phyloP scores from a whole-genome alignment of 2,797 vertebrate genomes.

The Phalanger gymnotis region DNA sequence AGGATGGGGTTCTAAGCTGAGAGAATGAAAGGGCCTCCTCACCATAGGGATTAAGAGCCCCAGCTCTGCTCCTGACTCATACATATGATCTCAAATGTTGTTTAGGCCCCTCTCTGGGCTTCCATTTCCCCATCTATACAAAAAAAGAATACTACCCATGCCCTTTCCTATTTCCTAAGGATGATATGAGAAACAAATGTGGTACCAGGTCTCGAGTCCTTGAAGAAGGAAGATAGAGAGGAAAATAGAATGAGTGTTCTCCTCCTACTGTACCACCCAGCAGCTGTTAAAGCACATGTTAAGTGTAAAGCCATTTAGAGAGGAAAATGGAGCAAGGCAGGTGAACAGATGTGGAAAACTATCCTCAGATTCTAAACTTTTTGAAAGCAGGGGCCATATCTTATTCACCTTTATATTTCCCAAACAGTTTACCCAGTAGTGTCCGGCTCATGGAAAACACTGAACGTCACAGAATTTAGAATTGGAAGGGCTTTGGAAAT shows the following conservation, averaged over 20 bases:
- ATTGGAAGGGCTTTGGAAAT: background rate
- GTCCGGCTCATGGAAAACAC: background rate
- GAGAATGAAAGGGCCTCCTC: background rate
- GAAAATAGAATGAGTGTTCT: background rate
- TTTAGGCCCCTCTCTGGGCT: background rate
- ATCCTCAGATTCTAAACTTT: background rate
- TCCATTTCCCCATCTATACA: background rate
- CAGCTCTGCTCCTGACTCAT: background rate
- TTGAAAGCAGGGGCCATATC: background rate
- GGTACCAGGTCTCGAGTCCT: background rate
- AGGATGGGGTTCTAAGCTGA: background rate
- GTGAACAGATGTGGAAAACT: background rate
- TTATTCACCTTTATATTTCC: background rate
- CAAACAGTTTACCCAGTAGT: background rate
- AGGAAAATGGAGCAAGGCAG: background rate
- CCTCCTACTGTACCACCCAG: background rate
- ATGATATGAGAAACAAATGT: background rate
- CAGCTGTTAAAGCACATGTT: background rate
- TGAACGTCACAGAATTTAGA: background rate
- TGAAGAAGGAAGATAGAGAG: background rate
- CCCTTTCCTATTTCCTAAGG: background rate
- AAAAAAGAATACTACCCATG: background rate
- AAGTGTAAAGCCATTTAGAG: background rate
- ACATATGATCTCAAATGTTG: background rate
- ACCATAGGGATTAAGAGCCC: background rate